phyloP scores from a whole-genome alignment of 2,797 vertebrate genomes.

The Pelochelys cantorii region DNA sequence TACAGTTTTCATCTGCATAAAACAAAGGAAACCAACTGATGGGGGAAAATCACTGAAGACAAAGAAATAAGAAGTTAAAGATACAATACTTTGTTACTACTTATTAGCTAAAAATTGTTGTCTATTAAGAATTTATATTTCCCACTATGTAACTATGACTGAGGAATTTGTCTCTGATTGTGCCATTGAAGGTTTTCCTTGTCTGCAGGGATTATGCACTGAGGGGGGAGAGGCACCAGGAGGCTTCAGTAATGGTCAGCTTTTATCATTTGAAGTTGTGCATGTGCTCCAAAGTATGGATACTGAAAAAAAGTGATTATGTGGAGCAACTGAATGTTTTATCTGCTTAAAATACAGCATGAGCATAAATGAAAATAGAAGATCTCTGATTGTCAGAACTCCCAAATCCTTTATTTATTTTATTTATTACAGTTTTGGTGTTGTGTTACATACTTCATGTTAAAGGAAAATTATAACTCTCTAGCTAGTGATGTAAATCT shows the following conservation, averaged over 20 bases:
- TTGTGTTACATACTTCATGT: neutral
- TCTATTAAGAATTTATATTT: neutral
- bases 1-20: neutral
- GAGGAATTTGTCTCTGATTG: neutral
- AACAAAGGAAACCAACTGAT: neutral
- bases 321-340: neutral
- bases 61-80: neutral
- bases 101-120: neutral
- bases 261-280: neutral
- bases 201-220: neutral
- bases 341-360: neutral
- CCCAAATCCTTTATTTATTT: neutral
- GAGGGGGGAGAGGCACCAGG: too few species aligned
- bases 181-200: neutral
- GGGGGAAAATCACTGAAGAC: neutral
- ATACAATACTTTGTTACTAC: neutral
- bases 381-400: neutral
- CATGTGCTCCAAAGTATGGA: neutral
- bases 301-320: too few species aligned
- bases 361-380: neutral
- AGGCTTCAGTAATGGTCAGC: neutral
- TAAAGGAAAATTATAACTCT: neutral
- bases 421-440: neutral
- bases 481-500: too few species aligned
- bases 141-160: neutral